phyloP scores from a whole-genome alignment of 2,888 invertebrate species.

The Nezara viridula region DNA sequence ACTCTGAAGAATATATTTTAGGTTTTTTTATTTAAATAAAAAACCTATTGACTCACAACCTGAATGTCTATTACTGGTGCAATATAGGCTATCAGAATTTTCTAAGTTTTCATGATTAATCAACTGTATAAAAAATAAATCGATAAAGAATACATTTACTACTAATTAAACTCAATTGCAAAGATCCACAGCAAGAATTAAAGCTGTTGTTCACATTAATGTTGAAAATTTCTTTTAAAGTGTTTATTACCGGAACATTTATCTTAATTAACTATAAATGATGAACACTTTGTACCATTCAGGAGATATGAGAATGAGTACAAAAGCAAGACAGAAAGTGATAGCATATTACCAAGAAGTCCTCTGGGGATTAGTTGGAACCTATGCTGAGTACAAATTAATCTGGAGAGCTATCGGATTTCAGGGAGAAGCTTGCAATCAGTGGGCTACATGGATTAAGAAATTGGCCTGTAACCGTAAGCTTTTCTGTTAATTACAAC shows the following conservation, averaged over 20 bases:
- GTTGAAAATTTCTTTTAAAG: too few relatives aligned
- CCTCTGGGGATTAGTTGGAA: slow-evolving; percentile 86
- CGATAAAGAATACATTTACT: too few relatives aligned
- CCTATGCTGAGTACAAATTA: slow-evolving; percentile 83
- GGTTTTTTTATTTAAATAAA: too few relatives aligned
- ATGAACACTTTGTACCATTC: slow-evolving; percentile 63
- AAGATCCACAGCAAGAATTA: too few relatives aligned
- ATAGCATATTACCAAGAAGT: slow-evolving; percentile 81
- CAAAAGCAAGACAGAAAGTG: slow-evolving; percentile 76
- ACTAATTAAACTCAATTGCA: not conserved
- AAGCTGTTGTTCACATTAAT: too few relatives aligned
- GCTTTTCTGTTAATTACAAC: not conserved
- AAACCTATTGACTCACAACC: too few relatives aligned
- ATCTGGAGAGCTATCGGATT: slow-evolving; percentile 86
- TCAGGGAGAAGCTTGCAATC: slow-evolving; percentile 65
- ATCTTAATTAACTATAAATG: not conserved
- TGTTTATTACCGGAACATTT: too few relatives aligned
- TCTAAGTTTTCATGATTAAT: too few relatives aligned
- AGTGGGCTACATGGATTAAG: slow-evolving; percentile 66
- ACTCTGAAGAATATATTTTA: too few relatives aligned
- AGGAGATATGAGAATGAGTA: slow-evolving; percentile 76
- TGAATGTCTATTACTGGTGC: too few relatives aligned
- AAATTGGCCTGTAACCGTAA: slow-evolving; percentile 63
- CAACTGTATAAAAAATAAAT: too few relatives aligned
- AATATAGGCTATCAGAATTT: too few relatives aligned